Conservation (phyloP, 2,888 invertebrate genomes). For the Macrophya annulata region DNA sequence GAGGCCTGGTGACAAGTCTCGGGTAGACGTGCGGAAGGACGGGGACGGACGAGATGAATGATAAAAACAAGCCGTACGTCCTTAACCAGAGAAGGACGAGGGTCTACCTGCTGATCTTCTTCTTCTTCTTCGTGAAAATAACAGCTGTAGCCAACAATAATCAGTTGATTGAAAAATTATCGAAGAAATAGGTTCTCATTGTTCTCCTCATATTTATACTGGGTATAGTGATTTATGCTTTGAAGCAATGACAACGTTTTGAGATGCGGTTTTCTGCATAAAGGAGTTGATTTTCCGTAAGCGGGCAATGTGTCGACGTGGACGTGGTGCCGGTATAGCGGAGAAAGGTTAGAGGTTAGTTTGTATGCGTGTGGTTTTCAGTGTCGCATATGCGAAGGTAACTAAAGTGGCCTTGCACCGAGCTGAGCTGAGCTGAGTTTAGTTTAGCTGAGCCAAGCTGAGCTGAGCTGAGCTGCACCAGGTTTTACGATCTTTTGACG, state of each 20-base stretch:
- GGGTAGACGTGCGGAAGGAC: constrained; percentile 42
- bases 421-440: not conserved
- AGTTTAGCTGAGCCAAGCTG: no score
- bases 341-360: constrained; percentile 9
- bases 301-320: not conserved
- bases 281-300: constrained; percentile 7
- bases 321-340: no score
- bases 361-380: not conserved
- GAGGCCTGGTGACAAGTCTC: constrained; percentile 52
- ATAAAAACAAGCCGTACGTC: constrained; percentile 29
- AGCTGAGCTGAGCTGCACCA: not conserved
- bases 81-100: not conserved
- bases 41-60: constrained; percentile 31
- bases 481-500: constrained; percentile 73
- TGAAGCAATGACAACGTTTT: not conserved
- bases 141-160: not conserved
- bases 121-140: not conserved
- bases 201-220: no score
- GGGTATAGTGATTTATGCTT: no score
- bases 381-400: constrained; percentile 7
- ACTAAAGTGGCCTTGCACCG: constrained; percentile 33
- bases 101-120: not conserved
- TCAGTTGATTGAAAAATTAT: not conserved
- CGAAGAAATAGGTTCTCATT: no score
- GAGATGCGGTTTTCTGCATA: not conserved